phyloP scores from a whole-genome alignment of 2,888 invertebrate genomes.

The Scaptomyza reducta region DNA sequence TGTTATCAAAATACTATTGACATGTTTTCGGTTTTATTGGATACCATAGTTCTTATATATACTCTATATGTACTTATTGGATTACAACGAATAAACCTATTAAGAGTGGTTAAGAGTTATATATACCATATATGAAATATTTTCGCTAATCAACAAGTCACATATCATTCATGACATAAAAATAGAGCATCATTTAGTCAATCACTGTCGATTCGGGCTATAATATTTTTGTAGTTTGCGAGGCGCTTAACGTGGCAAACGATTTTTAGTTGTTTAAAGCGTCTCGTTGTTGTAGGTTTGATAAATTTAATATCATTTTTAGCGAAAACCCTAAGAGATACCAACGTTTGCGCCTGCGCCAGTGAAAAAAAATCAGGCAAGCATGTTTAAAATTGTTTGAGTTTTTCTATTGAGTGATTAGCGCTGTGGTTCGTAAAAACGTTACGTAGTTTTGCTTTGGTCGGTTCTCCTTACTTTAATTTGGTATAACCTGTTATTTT shows the following conservation, averaged over 20 bases:
- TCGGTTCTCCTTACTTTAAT: conserved; percentile 15
- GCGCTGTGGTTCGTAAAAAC: conserved; percentile 7
- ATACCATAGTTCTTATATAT: neutral
- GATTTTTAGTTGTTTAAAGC: conserved; percentile 51
- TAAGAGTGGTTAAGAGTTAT: neutral
- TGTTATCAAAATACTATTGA: neutral
- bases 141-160: neutral
- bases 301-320: conserved; percentile 7
- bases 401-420: conserved; percentile 11
- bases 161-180: neutral
- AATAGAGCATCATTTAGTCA: conserved; percentile 22
- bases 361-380: conserved; percentile 12
- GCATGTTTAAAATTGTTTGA: conserved; percentile 11
- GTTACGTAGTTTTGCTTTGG: conserved; percentile 11
- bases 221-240: conserved; percentile 19
- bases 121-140: neutral
- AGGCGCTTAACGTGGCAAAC: conserved; percentile 27
- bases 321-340: neutral
- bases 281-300: conserved; percentile 42
- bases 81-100: neutral
- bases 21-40: neutral
- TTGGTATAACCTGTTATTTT: conserved; percentile 36
- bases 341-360: conserved; percentile 16
- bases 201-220: neutral
- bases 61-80: neutral